Base-by-base conservation (phyloP, 2,797 vertebrate species). In the Sebastes miniatus region DNA sequence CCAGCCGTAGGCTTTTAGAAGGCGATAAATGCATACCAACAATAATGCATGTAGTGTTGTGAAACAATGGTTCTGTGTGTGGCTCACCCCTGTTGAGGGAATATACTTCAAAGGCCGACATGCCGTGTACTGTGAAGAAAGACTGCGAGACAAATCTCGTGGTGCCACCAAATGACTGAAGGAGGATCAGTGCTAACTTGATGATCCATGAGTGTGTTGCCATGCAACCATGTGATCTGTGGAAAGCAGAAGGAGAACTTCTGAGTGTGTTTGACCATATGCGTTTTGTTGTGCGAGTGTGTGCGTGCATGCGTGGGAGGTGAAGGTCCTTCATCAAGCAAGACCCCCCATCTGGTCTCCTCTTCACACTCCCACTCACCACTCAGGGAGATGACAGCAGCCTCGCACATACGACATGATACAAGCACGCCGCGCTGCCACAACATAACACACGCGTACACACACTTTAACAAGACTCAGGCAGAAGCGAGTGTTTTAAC, bases 311-410 rank as follows among this genome's bases (percentile, higher is more conserved):
- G 77, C 59, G 89, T 85, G 82, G 77, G 87, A 87, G 85, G 89
- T 89, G 86, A 91, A 81, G 88, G 92, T 90, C 89, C 86, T 86
- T 87, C 80, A 91, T 91, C 81, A 81, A 86, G 82, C 50, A 11
- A 83, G 84, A 89, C 88, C 88, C 83, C 89, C 90, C 90, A 91
- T 93, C 90, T 91, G 92, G 85, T 92, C 83, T 85, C 87, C 84
- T 89, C 86, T 91, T 86, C 88, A 87, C 83, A 91, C 83, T 57
- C 91, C 87, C 87, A 90, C 91, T 73, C 84, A 88, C 25, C 91
- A 80, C 88, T 93, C 79, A 68, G 75, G 25, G 71, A 91, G 87
- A 89, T 89, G 87, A 90, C 88, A 90, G 89, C 75, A 83, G 77
- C 62, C 68, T 85, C 34, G 18, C 71, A 78, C 76, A 73, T 83